Evolutionary conservation across 2,113 vertebrate species (phyloP).

Genomic region (Rhombomys opimus): DNA sequence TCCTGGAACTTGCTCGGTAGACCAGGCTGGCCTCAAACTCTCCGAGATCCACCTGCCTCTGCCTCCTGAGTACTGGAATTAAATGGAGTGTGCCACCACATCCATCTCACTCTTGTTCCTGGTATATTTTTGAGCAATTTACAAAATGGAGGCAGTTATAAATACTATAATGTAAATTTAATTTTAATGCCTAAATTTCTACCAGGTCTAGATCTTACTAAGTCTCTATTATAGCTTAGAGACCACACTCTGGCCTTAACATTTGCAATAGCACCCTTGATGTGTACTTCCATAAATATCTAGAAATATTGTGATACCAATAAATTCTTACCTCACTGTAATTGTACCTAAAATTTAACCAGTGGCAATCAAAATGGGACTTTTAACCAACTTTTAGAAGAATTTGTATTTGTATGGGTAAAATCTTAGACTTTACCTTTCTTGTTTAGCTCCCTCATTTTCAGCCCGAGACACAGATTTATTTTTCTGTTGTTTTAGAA

Average conservation of each 20-base stretch:
- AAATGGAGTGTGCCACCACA: background rate
- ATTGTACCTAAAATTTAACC: background rate
- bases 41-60: background rate
- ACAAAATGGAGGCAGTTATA: background rate
- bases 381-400: background rate
- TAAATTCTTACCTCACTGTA: background rate
- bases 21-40: background rate
- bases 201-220: background rate
- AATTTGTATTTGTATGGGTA: background rate
- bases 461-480: constrained; percentile 90
- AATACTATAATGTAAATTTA: background rate
- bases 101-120: background rate
- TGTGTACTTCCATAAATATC: background rate
- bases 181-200: constrained; percentile 8
- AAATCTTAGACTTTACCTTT: constrained; percentile 89
- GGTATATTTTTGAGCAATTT: constrained; percentile 29
- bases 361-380: background rate
- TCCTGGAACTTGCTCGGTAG: background rate
- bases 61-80: background rate
- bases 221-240: background rate
- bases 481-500: constrained; percentile 97
- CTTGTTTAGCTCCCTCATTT: constrained; percentile 90
- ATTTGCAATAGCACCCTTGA: background rate
- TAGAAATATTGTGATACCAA: background rate
- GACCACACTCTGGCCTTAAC: background rate